These are phyloP conservation scores for Zingel zingel DNA, from an alignment of 2,113 vertebrate genomes.

Conservation along the genomic window DNA sequence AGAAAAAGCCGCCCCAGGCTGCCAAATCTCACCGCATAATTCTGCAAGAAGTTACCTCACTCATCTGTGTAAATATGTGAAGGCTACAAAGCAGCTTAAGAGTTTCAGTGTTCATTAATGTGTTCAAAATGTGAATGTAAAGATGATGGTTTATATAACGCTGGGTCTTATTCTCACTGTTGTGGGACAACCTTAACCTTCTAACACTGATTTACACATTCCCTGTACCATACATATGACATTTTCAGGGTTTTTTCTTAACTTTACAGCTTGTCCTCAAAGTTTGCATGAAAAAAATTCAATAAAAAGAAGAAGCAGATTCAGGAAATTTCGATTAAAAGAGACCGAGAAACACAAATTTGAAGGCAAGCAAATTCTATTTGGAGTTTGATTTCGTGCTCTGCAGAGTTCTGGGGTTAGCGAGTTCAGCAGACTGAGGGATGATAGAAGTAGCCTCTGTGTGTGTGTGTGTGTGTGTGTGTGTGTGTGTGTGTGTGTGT, in stretches of 20 bases:
- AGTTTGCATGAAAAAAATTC: neutral
- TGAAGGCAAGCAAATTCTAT: neutral
- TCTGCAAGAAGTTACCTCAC: neutral
- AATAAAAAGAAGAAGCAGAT: neutral
- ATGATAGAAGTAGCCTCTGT: conserved; percentile 6
- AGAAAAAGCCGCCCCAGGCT: no score
- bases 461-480: conserved; percentile 40
- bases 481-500: conserved; percentile 41
- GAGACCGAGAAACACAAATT: neutral
- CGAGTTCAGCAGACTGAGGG: conserved; percentile 43
- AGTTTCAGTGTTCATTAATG: neutral
- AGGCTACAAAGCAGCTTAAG: neutral
- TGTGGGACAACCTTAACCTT: no score
- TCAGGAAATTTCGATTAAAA: neutral
- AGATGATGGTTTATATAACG: no score
- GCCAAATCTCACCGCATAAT: neutral
- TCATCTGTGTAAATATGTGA: neutral
- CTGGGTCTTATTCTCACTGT: no score
- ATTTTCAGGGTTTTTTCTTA: neutral
- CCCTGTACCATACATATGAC: no score
- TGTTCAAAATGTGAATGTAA: no score
- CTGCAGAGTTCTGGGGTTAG: conserved; percentile 8
- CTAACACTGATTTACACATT: no score
- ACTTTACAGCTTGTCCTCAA: neutral
- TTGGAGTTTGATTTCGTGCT: neutral